These are phyloP conservation scores for Urocynchramus pylzowi DNA, from an alignment of 2,113 vertebrate species.

Conservation along the genomic window DNA sequence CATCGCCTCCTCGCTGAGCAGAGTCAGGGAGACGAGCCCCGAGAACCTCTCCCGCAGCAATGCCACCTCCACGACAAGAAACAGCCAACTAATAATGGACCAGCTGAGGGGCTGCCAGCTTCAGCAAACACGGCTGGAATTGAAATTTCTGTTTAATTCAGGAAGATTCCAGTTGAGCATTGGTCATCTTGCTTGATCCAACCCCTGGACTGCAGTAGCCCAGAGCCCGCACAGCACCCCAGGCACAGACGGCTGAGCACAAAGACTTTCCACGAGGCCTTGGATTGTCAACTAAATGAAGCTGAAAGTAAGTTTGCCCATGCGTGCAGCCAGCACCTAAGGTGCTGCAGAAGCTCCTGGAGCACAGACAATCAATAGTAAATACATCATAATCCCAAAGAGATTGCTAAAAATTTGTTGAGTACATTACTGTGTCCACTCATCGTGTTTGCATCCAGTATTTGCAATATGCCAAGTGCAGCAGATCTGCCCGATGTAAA, in stretches of 20 bases:
- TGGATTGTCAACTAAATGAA: neutral
- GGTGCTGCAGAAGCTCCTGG: neutral
- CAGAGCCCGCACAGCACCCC: too few relatives aligned
- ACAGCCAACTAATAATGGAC: neutral
- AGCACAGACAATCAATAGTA: neutral
- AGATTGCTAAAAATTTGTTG: neutral
- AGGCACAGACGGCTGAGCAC: neutral
- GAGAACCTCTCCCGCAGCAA: neutral
- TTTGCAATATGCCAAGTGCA: accelerated
- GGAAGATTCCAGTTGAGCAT: neutral
- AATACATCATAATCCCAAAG: neutral
- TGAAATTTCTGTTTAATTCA: neutral
- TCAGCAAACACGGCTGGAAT: neutral
- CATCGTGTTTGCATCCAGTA: neutral
- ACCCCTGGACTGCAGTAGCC: neutral
- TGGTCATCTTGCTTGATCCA: neutral
- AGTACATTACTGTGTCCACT: neutral
- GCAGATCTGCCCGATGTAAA: neutral
- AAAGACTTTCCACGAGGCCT: accelerated
- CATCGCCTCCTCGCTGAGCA: neutral
- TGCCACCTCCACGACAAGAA: neutral
- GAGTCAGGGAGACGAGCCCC: neutral
- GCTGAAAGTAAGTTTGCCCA: neutral
- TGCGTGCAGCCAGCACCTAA: neutral
- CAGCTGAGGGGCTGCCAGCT: neutral